A percentile compares a stretch with the other conserved stretches of the same genome.
These are phyloP conservation scores for Hyppa rectilinea DNA, from an alignment of 2,888 invertebrate species.

Conservation along the genomic window DNA sequence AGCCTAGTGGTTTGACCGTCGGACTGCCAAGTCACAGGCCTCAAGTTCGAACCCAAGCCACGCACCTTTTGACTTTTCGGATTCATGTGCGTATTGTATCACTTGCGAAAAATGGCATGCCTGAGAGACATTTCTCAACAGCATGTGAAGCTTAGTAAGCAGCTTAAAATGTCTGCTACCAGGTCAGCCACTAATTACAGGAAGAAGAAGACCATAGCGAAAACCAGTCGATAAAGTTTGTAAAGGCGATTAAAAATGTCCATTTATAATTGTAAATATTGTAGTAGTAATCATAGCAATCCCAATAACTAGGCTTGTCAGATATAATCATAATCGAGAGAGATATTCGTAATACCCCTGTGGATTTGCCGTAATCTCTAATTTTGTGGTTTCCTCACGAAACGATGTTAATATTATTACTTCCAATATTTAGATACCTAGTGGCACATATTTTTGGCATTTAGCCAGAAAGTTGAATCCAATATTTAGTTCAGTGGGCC, in stretches of 20 bases:
- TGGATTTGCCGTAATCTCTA: conserved; percentile 37
- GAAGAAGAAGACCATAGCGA: too few species aligned
- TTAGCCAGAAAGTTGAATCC: conserved; percentile 52
- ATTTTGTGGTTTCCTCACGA: conserved; percentile 52
- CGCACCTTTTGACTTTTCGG: too few species aligned
- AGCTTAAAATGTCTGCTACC: too few species aligned
- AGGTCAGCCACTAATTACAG: too few species aligned
- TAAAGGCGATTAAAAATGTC: neutral
- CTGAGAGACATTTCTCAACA: too few species aligned
- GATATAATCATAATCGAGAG: conserved; percentile 43
- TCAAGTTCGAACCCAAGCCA: too few species aligned
- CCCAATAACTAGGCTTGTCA: conserved; percentile 22
- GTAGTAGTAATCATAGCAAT: conserved; percentile 13
- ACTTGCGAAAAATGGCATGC: too few species aligned
- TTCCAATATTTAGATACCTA: conserved; percentile 33
- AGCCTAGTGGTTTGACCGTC: too few species aligned
- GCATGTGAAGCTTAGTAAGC: too few species aligned
- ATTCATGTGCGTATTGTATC: too few species aligned
- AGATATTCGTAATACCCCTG: conserved; percentile 18
- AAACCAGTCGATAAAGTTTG: neutral
- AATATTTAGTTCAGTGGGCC: conserved; percentile 47
- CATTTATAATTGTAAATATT: neutral
- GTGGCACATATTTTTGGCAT: conserved; percentile 39
- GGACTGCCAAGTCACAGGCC: too few species aligned
- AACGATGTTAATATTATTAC: conserved; percentile 43